Base-by-base conservation (phyloP, 1,140 invertebrate species). In the Scaptomyza hsui region DNA sequence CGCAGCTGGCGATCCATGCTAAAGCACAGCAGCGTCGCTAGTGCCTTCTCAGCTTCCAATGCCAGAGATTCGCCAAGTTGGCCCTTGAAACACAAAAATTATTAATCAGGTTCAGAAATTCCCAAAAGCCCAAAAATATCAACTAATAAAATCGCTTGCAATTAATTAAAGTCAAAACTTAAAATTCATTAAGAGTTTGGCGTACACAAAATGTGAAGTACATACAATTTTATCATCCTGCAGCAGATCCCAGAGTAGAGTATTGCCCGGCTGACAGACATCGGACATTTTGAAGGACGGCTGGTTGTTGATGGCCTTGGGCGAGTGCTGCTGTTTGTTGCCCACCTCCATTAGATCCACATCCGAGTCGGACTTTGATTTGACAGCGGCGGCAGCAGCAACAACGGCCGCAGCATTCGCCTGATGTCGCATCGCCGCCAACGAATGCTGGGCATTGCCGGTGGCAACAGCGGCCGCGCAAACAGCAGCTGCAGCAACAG, bases 211-310 rank as follows among this genome's bases (percentile, higher is more conserved):
- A 21, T 37, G 7, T 15, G 3, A 32, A 6, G 5, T 49, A 94
- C 95, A 95, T 92, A 96, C 95, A 77, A 97, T 97, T 92, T 95
- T 96, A 72, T 98, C 96, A 91, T 98, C 97, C 91, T 98, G 97
- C 42, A 99, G 91, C 51, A 99, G 92, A 93, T 99, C 97, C 97
- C 97, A 99, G 0, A 99, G 92, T 29, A 99, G 90, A 5, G 97
- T 98, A 89, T 97, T 97, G 0, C 97, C 97, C 39, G 96, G 96
- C 79, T 96, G 94, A 78, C 96, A 97, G 24, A 97, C 96, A 81
- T 96, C 95, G 64, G 96, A 96, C 18, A 96, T 93, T 79, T 95
- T 95, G 55, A 95, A 95, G 4, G 92, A 82, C 4, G 91, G 92
- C 89, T 93, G 92, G 86, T 64, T 45, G 42, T 56, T 75, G 16